Conservation (phyloP, 2,888 invertebrate genomes). For the Philaethria dido region DNA sequence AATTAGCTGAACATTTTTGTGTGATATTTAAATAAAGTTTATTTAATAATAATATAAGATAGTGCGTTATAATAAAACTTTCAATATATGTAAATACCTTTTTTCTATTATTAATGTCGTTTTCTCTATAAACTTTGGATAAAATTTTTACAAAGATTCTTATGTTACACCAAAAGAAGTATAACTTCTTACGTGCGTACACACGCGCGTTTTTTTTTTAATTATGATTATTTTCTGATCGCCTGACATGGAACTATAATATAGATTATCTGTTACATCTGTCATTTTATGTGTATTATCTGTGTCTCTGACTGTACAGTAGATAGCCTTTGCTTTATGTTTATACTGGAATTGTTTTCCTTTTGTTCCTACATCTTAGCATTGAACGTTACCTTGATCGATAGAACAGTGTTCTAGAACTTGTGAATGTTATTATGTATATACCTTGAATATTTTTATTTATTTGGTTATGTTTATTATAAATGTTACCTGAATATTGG, state of each 20-base stretch:
- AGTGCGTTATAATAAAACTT: too few species aligned
- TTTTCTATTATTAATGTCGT: too few species aligned
- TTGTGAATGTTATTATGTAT: background rate
- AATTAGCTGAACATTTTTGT: too few species aligned
- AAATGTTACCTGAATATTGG: background rate
- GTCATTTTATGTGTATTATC: background rate
- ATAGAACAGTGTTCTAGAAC: constrained; percentile 2
- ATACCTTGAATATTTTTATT: background rate
- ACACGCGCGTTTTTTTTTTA: background rate
- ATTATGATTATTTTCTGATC: background rate
- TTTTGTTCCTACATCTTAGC: background rate
- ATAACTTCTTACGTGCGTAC: too few species aligned
- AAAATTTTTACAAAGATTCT: too few species aligned
- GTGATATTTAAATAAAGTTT: too few species aligned
- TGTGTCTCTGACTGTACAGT: constrained; percentile 5
- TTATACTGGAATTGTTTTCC: constrained; percentile 4
- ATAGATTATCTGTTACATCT: background rate
- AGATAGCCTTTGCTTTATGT: constrained; percentile 3
- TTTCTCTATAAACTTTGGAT: too few species aligned
- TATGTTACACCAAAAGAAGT: too few species aligned
- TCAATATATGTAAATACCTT: too few species aligned
- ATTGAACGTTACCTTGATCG: constrained; percentile 2
- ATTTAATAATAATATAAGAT: too few species aligned
- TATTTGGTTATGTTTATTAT: background rate
- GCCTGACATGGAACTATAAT: background rate